A percentile compares a stretch with the other conserved stretches of the same genome.
Conservation (phyloP, 1,140 invertebrate species). For the Panagrolaimus sp. region DNA sequence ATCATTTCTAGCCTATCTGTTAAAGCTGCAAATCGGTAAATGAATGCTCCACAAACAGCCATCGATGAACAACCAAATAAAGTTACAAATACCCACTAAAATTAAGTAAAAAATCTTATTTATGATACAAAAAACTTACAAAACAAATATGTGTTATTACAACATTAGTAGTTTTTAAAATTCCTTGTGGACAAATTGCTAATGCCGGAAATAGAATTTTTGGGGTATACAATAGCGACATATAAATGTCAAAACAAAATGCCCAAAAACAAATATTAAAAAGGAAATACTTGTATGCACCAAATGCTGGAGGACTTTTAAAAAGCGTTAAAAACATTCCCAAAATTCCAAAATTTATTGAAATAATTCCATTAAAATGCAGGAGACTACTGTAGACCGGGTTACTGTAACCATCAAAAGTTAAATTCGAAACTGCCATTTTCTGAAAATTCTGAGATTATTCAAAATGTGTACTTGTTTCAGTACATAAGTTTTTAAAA, state of each 20-base stretch:
- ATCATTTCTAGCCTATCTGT: background rate
- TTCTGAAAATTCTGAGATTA: background rate
- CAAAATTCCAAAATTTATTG: slow-evolving; percentile 12
- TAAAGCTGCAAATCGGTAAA: slow-evolving; percentile 2
- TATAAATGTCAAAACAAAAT: background rate
- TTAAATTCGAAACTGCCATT: background rate
- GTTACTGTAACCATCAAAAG: background rate
- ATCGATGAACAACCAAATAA: background rate
- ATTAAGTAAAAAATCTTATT: background rate
- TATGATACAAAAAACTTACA: background rate
- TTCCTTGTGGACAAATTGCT: background rate
- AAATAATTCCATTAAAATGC: background rate
- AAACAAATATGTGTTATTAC: background rate
- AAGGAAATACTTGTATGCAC: slow-evolving; percentile 1
- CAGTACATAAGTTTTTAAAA: too few relatives aligned
- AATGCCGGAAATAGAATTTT: slow-evolving; percentile 6
- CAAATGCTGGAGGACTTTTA: background rate
- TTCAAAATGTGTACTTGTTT: too few relatives aligned
- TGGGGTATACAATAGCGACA: background rate
- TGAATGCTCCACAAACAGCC: slow-evolving; percentile 6
- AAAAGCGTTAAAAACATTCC: background rate
- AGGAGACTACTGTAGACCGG: slow-evolving; percentile 2
- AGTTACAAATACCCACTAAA: background rate
- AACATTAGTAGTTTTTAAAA: background rate
- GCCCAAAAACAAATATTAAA: slow-evolving; percentile 7